Conservation (phyloP, 2,113 vertebrate species). For the Centropus unirufus region DNA sequence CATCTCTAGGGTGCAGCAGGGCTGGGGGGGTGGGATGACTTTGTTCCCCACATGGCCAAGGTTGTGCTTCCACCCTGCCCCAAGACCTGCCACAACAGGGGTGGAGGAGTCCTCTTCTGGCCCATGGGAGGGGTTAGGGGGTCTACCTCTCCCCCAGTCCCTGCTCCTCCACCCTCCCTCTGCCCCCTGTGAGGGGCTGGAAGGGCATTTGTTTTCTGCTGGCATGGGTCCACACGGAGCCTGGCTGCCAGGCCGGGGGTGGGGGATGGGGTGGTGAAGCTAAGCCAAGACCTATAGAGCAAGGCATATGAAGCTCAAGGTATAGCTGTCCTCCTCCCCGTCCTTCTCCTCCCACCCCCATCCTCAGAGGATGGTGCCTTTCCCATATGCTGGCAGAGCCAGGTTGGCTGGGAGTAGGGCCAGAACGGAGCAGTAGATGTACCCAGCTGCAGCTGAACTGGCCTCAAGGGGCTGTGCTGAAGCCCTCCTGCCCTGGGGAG, state of each 20-base stretch:
- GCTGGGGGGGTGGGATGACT: fast-evolving
- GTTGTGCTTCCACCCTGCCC: background rate
- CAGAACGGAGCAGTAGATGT: fast-evolving
- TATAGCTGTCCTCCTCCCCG: background rate
- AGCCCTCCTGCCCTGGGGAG: background rate
- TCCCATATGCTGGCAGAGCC: background rate
- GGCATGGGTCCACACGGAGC: background rate
- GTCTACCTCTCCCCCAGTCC: background rate
- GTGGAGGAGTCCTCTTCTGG: background rate
- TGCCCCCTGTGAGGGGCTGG: background rate
- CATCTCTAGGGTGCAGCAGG: no score
- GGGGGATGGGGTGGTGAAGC: fast-evolving
- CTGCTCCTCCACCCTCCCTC: background rate
- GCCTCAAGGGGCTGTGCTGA: fast-evolving
- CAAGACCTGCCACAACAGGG: background rate
- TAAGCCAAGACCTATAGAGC: background rate
- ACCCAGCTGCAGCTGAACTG: background rate
- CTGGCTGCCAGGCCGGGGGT: background rate
- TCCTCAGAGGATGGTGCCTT: background rate
- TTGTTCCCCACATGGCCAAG: background rate
- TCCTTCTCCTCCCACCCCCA: background rate
- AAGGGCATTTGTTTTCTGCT: background rate
- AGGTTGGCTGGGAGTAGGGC: background rate
- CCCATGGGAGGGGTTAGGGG: background rate
- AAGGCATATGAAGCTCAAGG: background rate